Conservation (phyloP, 2,797 vertebrate genomes). For the Pseudomugil gertrudae region DNA sequence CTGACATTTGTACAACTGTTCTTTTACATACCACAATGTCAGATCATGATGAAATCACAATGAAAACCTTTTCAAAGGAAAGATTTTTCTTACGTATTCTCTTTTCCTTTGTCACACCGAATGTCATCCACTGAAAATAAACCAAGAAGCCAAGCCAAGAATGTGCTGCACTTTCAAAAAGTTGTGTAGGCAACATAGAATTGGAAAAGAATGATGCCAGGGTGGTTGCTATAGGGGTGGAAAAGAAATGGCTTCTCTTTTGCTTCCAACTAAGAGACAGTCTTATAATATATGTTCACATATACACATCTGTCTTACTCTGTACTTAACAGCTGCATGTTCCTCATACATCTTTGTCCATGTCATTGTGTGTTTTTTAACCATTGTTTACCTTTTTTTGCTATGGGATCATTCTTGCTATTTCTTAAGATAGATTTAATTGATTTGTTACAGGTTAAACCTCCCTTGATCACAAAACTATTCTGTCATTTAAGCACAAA, state of each 20-base stretch:
- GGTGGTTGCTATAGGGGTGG: constrained; percentile 84
- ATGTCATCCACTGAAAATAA: constrained; percentile 61
- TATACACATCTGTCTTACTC: constrained; percentile 53
- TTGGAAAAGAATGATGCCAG: constrained; percentile 88
- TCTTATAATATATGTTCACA: constrained; percentile 35
- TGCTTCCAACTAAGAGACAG: constrained; percentile 71
- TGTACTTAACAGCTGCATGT: constrained; percentile 19
- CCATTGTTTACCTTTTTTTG: neutral
- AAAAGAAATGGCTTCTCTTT: constrained; percentile 85
- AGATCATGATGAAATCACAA: constrained; percentile 24
- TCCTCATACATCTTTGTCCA: constrained; percentile 15
- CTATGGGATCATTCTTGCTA: neutral
- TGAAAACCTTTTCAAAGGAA: constrained; percentile 58
- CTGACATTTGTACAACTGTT: constrained; percentile 5
- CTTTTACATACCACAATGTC: constrained; percentile 31
- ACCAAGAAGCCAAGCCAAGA: constrained; percentile 67
- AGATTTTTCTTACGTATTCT: constrained; percentile 53
- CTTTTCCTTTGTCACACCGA: constrained; percentile 47
- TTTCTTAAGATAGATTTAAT: constrained; percentile 21
- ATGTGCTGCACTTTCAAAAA: constrained; percentile 87
- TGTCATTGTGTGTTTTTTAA: constrained; percentile 21
- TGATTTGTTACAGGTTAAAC: constrained; percentile 10
- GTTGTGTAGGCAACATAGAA: constrained; percentile 84
- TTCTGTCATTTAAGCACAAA: neutral
- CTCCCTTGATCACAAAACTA: neutral